These are phyloP conservation scores for Drosophila neotestacea DNA, from an alignment of 2,888 invertebrate species.

Conservation along the genomic window DNA sequence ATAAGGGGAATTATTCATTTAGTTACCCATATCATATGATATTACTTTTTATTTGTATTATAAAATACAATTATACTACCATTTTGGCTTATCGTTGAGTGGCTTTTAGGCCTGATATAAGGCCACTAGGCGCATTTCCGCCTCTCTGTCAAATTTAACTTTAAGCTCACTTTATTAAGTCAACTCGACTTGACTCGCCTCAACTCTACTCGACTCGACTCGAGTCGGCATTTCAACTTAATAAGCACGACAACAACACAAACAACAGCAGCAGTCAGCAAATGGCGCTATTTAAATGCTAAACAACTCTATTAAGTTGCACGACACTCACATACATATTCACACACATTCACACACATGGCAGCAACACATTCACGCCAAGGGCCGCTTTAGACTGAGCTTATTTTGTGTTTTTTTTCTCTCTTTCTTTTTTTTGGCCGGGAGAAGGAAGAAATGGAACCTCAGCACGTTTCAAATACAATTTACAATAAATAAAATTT, in stretches of 20 bases:
- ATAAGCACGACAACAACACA: slow-evolving; percentile 61
- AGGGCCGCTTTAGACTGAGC: slow-evolving; percentile 45
- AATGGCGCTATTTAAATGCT: slow-evolving; percentile 78
- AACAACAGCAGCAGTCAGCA: slow-evolving; percentile 44
- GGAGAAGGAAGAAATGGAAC: slow-evolving; percentile 61
- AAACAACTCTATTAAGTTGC: slow-evolving; percentile 80
- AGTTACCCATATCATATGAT: slow-evolving; percentile 8
- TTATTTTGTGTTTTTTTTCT: slow-evolving; percentile 24
- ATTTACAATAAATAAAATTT: slow-evolving; percentile 81
- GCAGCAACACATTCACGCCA: slow-evolving; percentile 40
- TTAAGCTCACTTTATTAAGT: slow-evolving; percentile 77
- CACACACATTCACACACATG: slow-evolving; percentile 37
- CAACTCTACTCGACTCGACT: slow-evolving; percentile 23
- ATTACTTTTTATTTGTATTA: slow-evolving; percentile 33
- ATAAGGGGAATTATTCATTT: slow-evolving; percentile 2
- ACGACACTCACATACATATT: slow-evolving; percentile 63
- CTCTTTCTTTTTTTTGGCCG: slow-evolving; percentile 5
- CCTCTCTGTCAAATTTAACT: slow-evolving; percentile 48
- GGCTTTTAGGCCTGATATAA: slow-evolving; percentile 35
- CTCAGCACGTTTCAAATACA: slow-evolving; percentile 81
- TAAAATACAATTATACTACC: slow-evolving; percentile 56
- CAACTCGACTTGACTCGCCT: slow-evolving; percentile 42
- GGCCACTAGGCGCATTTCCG: slow-evolving; percentile 50
- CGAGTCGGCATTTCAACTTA: slow-evolving; percentile 68
- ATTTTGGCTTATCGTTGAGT: slow-evolving; percentile 60